These are phyloP conservation scores for Struthio camelus DNA, from an alignment of 2,113 vertebrate genomes.

Conservation along the genomic window DNA sequence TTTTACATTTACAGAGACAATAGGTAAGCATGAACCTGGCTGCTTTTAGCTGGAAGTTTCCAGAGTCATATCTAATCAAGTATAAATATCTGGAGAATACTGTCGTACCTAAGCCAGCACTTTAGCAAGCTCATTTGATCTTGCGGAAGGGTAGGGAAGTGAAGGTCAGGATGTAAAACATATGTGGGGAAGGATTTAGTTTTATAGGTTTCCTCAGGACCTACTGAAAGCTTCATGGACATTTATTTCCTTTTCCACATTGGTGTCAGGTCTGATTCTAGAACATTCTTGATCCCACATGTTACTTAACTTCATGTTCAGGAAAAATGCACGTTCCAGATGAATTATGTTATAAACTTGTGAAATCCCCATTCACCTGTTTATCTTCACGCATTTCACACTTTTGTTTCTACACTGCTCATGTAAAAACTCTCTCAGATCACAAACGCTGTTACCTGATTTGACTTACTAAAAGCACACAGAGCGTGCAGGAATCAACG, in stretches of 20 bases:
- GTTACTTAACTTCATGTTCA: not conserved
- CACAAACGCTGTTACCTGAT: not conserved
- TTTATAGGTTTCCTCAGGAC: not conserved
- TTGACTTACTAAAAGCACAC: not conserved
- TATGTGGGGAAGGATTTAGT: not conserved
- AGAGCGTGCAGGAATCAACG: not conserved
- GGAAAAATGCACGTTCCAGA: not conserved
- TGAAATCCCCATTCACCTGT: not conserved
- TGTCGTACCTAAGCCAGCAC: not conserved
- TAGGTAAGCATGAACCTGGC: not conserved
- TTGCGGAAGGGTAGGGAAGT: not conserved
- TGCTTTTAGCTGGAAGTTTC: not conserved
- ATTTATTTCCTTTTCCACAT: not conserved
- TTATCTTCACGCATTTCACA: not conserved
- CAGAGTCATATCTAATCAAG: not conserved
- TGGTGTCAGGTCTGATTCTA: not conserved
- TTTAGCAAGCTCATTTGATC: not conserved
- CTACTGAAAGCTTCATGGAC: not conserved
- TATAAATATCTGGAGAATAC: not conserved
- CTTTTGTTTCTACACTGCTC: not conserved
- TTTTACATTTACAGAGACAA: not conserved
- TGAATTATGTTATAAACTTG: not conserved
- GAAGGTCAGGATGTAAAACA: not conserved
- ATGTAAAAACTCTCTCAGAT: not conserved
- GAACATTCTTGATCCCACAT: rapidly evolving